Base-by-base conservation (phyloP, 2,797 vertebrate genomes). In the Hybognathus amarus region DNA sequence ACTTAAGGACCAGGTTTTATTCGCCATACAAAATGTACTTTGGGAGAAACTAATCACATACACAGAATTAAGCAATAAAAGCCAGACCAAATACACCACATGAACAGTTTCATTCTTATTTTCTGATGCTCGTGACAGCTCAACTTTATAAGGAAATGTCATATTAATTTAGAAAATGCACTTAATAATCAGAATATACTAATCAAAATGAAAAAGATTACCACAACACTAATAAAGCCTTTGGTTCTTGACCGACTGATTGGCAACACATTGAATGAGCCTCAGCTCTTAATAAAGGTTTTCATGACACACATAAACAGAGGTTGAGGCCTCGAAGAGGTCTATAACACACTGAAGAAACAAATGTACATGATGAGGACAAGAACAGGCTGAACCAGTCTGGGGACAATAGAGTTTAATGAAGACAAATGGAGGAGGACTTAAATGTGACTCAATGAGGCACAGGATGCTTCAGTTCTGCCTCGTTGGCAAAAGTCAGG, bases 361-460 rank as follows among this genome's bases (percentile, higher is more conserved):
- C 47, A 66, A 67, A 67, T 22, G n/a, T 18, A n/a, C 42, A 18
- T n/a, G 27, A 63, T 7, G 20, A 82, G 80, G 47, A 82, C 40
- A 40, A 66, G 59, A 73, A 33, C 45, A 74, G 38, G 36, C 52
- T 30, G 38, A 33, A 64, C 33, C 33, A 74, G 69, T 30, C 52
- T 22, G 4, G n/a, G 52, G 47, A 80, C 59, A 73, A 13, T 59
- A 70, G 50, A 50, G 17, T 12, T 40, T 56, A 80, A 83, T 85
- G 80, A 88, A 83, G 73, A 85, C 73, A 63, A 85, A 86, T 80
- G 71, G 47, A 76, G 17, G 22, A n/a, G n/a, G 10, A 67, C 68
- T 77, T 73, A 75, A 63, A 61, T 74, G 68, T 66, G 80, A 77
- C 61, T 74, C 27, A 50, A 66, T 63, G 30, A 76, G 61, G 50